A percentile compares a stretch with the other conserved stretches of the same genome.
phyloP scores from a whole-genome alignment of 1,140 invertebrate genomes.

The Danaus plexippus region DNA sequence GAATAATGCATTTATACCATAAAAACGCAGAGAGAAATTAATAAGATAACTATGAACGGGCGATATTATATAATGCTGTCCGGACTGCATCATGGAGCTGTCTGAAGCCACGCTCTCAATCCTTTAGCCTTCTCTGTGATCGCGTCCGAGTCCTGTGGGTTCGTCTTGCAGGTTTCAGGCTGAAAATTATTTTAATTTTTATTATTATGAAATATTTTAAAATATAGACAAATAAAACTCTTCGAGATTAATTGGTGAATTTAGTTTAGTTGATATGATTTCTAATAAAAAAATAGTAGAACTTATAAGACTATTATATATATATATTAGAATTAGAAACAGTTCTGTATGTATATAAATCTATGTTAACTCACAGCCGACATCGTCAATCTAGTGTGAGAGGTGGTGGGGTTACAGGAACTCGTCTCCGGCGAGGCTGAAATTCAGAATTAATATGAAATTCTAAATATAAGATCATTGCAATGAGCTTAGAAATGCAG shows the following conservation, averaged over 20 bases:
- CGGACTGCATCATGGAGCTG: slow-evolving; percentile 36
- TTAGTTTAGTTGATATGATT: too few relatives aligned
- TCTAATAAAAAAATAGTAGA: too few relatives aligned
- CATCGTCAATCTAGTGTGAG: slow-evolving; percentile 50
- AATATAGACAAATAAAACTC: slow-evolving; percentile 1
- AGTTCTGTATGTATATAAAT: not conserved
- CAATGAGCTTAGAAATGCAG: not conserved
- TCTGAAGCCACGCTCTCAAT: slow-evolving; percentile 55
- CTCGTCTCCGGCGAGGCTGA: slow-evolving; percentile 56
- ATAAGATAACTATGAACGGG: too few relatives aligned
- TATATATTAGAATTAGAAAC: too few relatives aligned
- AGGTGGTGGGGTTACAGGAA: slow-evolving; percentile 52
- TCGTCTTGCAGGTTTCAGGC: slow-evolving; percentile 46
- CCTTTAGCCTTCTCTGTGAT: slow-evolving; percentile 49
- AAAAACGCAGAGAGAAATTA: not conserved
- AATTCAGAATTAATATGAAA: slow-evolving; percentile 16
- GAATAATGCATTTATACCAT: too few relatives aligned
- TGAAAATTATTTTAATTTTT: slow-evolving; percentile 13
- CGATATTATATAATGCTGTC: too few relatives aligned
- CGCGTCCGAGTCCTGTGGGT: slow-evolving; percentile 30
- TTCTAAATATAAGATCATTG: not conserved
- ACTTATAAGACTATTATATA: too few relatives aligned
- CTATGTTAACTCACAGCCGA: slow-evolving; percentile 47
- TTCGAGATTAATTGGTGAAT: too few relatives aligned
- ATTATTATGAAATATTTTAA: not conserved